Evolutionary conservation across 2,113 vertebrate genomes (phyloP), one percentile per base, ranked within the genome.

Genomic region (Phocoena sinus): DNA sequence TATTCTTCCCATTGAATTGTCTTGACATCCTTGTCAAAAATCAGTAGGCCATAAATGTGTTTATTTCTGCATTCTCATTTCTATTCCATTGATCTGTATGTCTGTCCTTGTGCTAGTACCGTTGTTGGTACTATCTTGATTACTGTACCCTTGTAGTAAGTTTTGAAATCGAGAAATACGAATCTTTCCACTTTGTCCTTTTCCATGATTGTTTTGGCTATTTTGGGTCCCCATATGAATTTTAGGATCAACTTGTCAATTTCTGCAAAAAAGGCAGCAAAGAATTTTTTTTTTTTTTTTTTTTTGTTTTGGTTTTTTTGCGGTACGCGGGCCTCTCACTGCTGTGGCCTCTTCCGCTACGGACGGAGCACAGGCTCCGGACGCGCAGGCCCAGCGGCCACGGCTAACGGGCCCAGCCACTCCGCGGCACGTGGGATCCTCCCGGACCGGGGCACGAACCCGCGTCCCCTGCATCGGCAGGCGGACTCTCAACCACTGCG

Each of bases 171-270:
- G 15, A 81, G 28, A 94, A 76, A 28, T 68, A 17, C 11, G 44
- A 92, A 8, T 65, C 44, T 53, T 88, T 38, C 25, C 58, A 3
- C 31, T 86, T 36, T 50, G 23, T 63, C n/a, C 25, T 80, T 96
- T 90, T 76, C n/a, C 67, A 33, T 5, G 62, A 63, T 50, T 53
- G 10, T 80, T 94, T 41, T 63, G 31, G n/a, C 70, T 68, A 4
- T 85, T 82, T 56, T 47, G 23, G 28, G 20, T 84, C 28, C 41
- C 47, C 15, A 31, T 47, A 0, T 63, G 56, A 84, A 71, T 89
- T 89, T 97, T 62, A 88, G 73, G 56, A 63, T 95, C 17, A 88
- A 63, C 58, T 89, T 93, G 36, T 94, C 53, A 41, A 10, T 89
- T 94, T 86, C 74, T 96, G 21, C 47, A 18, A 25, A 89, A 90